Evolutionary conservation across 2,113 vertebrate genomes (phyloP).

Genomic region (Zosterops pallidus): DNA sequence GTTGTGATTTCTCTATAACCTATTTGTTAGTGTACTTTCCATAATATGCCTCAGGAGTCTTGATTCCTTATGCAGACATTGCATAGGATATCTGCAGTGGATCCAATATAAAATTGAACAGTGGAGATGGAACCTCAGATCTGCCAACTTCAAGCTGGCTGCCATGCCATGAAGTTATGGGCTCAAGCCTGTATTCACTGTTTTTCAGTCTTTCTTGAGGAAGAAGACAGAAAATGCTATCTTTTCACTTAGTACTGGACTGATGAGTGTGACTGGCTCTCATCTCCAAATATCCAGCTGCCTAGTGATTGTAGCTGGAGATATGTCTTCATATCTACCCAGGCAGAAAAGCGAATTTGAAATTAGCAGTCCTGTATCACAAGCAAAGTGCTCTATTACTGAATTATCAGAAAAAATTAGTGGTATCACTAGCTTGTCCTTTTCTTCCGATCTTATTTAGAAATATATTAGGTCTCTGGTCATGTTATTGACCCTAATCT

Average conservation of each 20-base stretch:
- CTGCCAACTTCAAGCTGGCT: neutral
- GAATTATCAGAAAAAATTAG: neutral
- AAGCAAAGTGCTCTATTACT: neutral
- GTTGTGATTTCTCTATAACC: neutral
- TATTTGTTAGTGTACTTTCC: neutral
- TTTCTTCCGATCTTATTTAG: neutral
- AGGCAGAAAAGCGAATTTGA: neutral
- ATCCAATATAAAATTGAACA: neutral
- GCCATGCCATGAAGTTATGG: neutral
- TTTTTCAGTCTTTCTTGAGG: neutral
- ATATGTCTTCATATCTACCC: neutral
- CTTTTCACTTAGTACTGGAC: neutral
- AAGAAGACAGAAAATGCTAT: neutral
- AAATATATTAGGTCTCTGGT: neutral
- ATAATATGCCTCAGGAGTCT: neutral
- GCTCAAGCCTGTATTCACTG: neutral
- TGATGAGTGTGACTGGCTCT: neutral
- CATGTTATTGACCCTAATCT: neutral
- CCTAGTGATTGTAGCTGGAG: neutral
- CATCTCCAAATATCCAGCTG: neutral
- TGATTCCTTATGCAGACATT: neutral
- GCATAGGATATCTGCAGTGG: neutral
- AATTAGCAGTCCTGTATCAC: neutral
- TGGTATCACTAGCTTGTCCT: neutral
- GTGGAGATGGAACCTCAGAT: neutral